phyloP scores from a whole-genome alignment of 2,797 vertebrate species.

The Antrozous pallidus region DNA sequence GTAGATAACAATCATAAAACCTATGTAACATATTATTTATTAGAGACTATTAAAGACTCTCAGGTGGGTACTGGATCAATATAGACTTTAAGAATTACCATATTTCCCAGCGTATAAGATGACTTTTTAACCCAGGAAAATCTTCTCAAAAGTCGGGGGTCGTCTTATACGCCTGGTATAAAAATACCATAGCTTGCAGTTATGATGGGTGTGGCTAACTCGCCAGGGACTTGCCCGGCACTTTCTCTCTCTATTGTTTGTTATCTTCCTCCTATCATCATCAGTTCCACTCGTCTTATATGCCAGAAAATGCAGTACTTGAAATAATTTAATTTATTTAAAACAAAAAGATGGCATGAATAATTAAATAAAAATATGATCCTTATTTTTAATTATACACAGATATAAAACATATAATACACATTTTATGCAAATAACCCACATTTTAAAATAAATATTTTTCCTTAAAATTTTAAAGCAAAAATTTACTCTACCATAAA shows the following conservation, averaged over 20 bases:
- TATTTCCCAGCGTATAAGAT: too few species aligned
- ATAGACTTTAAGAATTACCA: not conserved
- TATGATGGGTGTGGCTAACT: too few species aligned
- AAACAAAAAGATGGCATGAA: not conserved
- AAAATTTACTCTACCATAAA: not conserved
- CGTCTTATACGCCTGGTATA: too few species aligned
- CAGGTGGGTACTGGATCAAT: not conserved
- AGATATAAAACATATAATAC: not conserved
- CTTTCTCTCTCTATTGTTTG: too few species aligned
- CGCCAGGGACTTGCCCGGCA: too few species aligned
- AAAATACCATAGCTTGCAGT: too few species aligned
- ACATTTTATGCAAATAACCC: not conserved
- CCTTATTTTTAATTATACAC: slow-evolving; percentile 8
- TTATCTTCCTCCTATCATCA: too few species aligned
- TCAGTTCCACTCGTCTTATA: too few species aligned
- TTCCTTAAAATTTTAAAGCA: not conserved
- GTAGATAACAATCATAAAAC: too few species aligned
- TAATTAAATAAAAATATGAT: not conserved
- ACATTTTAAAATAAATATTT: not conserved
- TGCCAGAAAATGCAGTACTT: too few species aligned
- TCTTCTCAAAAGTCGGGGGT: too few species aligned
- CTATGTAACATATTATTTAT: not conserved
- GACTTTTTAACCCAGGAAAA: too few species aligned
- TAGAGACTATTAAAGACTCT: not conserved
- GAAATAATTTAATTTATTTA: not conserved